Evolutionary conservation across 2,888 invertebrate species (phyloP), one percentile per base, ranked within the genome.

Genomic region (Heteropelma amictum): DNA sequence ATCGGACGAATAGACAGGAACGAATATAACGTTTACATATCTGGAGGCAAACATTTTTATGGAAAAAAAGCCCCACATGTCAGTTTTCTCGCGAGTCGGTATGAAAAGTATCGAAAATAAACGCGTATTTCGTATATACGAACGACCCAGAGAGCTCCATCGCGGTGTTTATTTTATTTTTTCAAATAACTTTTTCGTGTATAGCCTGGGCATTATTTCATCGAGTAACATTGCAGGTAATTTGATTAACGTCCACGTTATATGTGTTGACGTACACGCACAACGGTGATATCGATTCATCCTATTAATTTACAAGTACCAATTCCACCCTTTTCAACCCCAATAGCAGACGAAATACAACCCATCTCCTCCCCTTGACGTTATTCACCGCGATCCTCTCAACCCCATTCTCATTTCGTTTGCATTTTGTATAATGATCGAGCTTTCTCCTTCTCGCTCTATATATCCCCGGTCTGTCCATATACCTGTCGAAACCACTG

Each of bases 301-400:
- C 70, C 53, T 65, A 74, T 74, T 74, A 70, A 74, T 74, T 74
- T 70, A 74, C 74, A 74, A 70, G 74, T 70, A 74, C 56, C 63
- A 73, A 73, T 73, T 64, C n/a, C 58, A 19, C 51, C 58, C 42
- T 14, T 21, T 45, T 28, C 30, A 35, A 33, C 21, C 56, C 42
- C 26, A 47, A 61, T 64, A 38, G 45, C 53, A 38, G 7, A 70
- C 47, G 40, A 47, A 56, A 67, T 35, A 45, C 28, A 28, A 12
- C 53, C 5, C 26, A n/a, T 2, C 35, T 8, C 14, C n/a, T 14
- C 14, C 23, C 10, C 10, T 7, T n/a, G 26, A n/a, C 7, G 2
- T 40, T 12, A 4, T 26, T 7, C 21, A 19, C 35, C 10, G n/a
- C n/a, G 1, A 35, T 40, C 51, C 30, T 35, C 53, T 54, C 42